These are phyloP conservation scores for Siphlonurus alternatus DNA, from an alignment of 2,888 invertebrate species.

Conservation along the genomic window DNA sequence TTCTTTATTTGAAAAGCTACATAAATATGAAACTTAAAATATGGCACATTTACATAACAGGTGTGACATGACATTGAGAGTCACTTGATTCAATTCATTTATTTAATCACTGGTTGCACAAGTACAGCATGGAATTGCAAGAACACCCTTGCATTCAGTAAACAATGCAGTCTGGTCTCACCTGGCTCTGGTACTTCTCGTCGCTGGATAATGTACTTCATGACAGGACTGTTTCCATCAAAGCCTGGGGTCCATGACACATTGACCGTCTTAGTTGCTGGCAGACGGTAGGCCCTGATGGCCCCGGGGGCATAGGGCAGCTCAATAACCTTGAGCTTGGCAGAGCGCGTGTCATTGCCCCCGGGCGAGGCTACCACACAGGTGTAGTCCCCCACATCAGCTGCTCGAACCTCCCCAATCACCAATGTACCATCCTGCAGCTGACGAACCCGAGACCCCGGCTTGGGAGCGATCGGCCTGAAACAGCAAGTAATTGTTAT, in stretches of 20 bases:
- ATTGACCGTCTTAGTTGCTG: constrained; percentile 51
- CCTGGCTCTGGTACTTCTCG: constrained; percentile 76
- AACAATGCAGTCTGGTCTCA: too few relatives aligned
- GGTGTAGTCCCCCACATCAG: constrained; percentile 86
- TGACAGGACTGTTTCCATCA: constrained; percentile 90
- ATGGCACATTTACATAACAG: too few relatives aligned
- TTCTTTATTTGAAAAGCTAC: too few relatives aligned
- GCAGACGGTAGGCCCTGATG: constrained; percentile 45
- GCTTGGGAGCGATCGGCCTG: constrained; percentile 43
- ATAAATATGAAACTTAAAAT: too few relatives aligned
- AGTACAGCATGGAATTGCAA: too few relatives aligned
- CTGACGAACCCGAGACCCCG: constrained; percentile 32
- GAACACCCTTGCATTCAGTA: too few relatives aligned
- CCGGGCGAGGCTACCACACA: constrained; percentile 81
- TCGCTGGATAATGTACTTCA: constrained; percentile 82
- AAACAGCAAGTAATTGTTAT: constrained; percentile 12
- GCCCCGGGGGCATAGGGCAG: constrained; percentile 86
- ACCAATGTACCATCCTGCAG: constrained; percentile 70
- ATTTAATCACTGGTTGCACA: too few relatives aligned
- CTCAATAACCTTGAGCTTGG: constrained; percentile 77
- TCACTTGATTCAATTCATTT: too few relatives aligned
- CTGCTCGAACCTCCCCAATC: constrained; percentile 74
- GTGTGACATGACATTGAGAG: too few relatives aligned
- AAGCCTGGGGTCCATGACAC: constrained; percentile 92
- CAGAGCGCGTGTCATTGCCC: constrained; percentile 82